Percentiles rank a stretch among this genome's conserved stretches.
Evolutionary conservation across 2,888 invertebrate species (phyloP).

Genomic region (Allophyes oxyacanthae): DNA sequence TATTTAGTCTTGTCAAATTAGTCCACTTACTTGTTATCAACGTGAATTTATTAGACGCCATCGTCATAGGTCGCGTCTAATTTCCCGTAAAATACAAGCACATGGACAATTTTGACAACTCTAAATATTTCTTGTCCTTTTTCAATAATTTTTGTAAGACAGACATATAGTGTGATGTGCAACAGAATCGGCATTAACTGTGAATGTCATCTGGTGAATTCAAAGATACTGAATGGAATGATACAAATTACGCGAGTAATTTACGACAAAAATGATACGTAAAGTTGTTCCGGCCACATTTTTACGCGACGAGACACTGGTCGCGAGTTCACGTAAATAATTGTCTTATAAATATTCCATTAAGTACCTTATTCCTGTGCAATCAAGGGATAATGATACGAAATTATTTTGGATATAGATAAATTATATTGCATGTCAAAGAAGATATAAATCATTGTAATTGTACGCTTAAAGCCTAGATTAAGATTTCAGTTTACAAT

Average conservation of each 20-base stretch:
- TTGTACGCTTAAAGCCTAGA: conserved; percentile 63
- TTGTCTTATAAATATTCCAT: conserved; percentile 22
- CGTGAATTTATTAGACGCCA: no score
- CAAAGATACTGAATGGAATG: conserved; percentile 20
- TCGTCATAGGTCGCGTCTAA: no score
- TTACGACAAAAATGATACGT: neutral
- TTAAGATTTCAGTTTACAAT: conserved; percentile 54
- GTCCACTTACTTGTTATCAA: no score
- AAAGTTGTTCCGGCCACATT: conserved; percentile 14
- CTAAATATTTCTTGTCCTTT: no score
- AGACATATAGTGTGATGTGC: no score
- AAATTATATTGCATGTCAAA: conserved; percentile 75
- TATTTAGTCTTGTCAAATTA: no score
- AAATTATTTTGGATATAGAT: conserved; percentile 58
- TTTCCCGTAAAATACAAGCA: no score
- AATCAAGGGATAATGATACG: conserved; percentile 60
- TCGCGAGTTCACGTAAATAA: conserved; percentile 13
- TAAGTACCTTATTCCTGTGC: conserved; percentile 22
- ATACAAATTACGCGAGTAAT: conserved; percentile 7
- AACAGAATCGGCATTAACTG: no score
- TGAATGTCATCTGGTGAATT: conserved; percentile 17
- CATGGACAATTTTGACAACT: no score
- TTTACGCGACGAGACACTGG: neutral
- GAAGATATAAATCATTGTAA: conserved; percentile 65
- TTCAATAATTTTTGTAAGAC: no score